phyloP scores from a whole-genome alignment of 2,888 invertebrate species.

The Sylvicola fuscatus region DNA sequence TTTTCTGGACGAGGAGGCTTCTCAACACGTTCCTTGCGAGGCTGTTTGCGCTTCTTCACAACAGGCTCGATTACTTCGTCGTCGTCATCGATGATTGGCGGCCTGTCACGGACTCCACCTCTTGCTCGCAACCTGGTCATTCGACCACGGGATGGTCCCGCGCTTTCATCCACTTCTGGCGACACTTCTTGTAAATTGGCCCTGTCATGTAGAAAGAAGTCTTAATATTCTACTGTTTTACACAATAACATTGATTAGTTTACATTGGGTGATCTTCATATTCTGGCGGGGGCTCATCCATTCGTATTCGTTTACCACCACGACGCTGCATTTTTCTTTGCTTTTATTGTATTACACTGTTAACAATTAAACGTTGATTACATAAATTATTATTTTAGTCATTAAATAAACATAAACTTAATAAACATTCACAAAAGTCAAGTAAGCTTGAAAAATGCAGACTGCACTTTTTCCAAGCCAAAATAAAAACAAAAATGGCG shows the following conservation, averaged over 20 bases:
- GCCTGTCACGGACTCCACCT: constrained; percentile 26
- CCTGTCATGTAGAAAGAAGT: no score
- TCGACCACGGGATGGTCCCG: constrained; percentile 13
- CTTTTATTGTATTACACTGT: not conserved
- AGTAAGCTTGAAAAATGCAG: no score
- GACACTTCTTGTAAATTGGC: no score
- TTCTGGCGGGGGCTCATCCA: constrained; percentile 81
- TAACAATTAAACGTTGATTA: not conserved
- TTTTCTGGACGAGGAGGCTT: constrained; percentile 10
- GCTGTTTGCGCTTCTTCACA: constrained; percentile 15
- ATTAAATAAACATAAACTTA: no score
- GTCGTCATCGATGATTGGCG: constrained; percentile 26
- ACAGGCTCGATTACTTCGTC: constrained; percentile 22
- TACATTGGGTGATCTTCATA: constrained; percentile 43
- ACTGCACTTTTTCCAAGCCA: no score
- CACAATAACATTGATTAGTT: not conserved
- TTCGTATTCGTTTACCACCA: constrained; percentile 77
- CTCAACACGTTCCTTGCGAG: constrained; percentile 15
- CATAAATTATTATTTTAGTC: not conserved
- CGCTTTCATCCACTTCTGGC: no score
- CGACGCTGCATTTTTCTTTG: constrained; percentile 44
- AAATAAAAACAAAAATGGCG: no score
- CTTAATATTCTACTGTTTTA: no score
- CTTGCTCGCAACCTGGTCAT: constrained; percentile 42
- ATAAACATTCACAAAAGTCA: no score